Conservation (phyloP, 2,888 invertebrate genomes). For the Drosophila flavopinicola region DNA sequence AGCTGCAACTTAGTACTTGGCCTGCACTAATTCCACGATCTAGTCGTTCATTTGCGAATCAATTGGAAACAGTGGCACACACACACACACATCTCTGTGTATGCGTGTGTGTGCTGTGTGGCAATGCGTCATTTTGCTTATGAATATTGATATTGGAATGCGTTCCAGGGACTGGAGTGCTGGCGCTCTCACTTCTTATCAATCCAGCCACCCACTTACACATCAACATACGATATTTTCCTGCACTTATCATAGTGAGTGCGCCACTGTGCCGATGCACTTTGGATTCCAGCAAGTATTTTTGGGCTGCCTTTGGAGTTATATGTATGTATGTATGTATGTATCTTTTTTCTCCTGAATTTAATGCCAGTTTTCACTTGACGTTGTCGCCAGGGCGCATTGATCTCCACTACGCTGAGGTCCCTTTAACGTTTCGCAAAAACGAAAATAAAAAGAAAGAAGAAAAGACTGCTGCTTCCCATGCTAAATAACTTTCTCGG, state of each 20-base stretch:
- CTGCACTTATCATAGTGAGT: background rate
- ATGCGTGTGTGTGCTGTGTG: background rate
- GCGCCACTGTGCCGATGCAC: conserved; percentile 39
- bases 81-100: background rate
- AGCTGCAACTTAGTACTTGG: conserved; percentile 4
- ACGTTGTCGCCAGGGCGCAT: conserved; percentile 26
- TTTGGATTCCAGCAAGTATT: conserved; percentile 41
- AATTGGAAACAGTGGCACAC: conserved; percentile 20
- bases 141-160: conserved; percentile 27
- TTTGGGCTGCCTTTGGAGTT: conserved; percentile 35
- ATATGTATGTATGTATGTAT: background rate
- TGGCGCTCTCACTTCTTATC: conserved; percentile 24
- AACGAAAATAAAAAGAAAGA: background rate
- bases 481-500: conserved; percentile 66
- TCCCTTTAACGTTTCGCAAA: conserved; percentile 35
- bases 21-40: conserved; percentile 5
- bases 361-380: conserved; percentile 39
- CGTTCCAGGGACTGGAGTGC: conserved; percentile 1
- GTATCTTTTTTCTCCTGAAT: conserved; percentile 1
- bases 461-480: conserved; percentile 21
- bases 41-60: conserved; percentile 31
- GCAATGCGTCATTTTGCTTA: conserved; percentile 27
- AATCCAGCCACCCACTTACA: conserved; percentile 1
- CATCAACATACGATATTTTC: background rate
- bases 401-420: conserved; percentile 34